Percentiles rank a stretch among this genome's conserved stretches.
Evolutionary conservation across 2,113 vertebrate genomes (phyloP).

Genomic region (Trogon melanurus): DNA sequence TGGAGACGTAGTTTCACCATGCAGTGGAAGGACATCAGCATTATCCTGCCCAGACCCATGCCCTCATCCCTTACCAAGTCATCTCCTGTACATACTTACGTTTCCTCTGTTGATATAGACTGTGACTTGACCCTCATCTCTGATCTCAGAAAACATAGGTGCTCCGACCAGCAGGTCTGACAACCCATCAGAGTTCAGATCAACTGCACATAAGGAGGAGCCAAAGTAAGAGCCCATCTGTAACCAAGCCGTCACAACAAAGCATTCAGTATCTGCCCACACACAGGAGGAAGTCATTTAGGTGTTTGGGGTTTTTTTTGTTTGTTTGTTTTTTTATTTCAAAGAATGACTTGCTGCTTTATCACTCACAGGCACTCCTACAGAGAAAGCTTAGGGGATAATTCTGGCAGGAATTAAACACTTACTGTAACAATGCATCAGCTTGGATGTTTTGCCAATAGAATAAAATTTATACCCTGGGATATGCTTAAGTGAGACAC

Average conservation of each 20-base stretch:
- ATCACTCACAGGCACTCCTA: not conserved
- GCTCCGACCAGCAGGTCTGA: constrained; percentile 98
- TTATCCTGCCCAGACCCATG: not conserved
- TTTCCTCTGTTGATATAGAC: constrained; percentile 97
- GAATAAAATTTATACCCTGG: not conserved
- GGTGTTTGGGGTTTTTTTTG: not conserved
- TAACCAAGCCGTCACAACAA: constrained; percentile 89
- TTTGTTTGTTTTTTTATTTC: not conserved
- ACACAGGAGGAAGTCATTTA: constrained; percentile 46
- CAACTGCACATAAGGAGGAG: constrained; percentile 99
- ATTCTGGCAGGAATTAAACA: not conserved
- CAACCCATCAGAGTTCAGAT: constrained; percentile 94
- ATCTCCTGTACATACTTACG: constrained; percentile 81
- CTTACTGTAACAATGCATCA: not conserved
- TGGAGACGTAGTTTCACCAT: not conserved
- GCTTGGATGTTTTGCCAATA: not conserved
- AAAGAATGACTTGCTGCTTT: constrained; percentile 1
- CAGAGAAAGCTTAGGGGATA: not conserved
- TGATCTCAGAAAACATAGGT: constrained; percentile 94
- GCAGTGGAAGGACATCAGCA: not conserved
- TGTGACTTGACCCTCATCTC: constrained; percentile 96
- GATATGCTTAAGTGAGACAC: not conserved
- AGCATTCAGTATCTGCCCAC: constrained; percentile 83
- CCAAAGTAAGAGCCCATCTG: constrained; percentile 99
- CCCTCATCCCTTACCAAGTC: not conserved